These are phyloP conservation scores for Parazoanthus swiftii DNA, from an alignment of 92 coral and sea anemone species.

Conservation along the genomic window DNA sequence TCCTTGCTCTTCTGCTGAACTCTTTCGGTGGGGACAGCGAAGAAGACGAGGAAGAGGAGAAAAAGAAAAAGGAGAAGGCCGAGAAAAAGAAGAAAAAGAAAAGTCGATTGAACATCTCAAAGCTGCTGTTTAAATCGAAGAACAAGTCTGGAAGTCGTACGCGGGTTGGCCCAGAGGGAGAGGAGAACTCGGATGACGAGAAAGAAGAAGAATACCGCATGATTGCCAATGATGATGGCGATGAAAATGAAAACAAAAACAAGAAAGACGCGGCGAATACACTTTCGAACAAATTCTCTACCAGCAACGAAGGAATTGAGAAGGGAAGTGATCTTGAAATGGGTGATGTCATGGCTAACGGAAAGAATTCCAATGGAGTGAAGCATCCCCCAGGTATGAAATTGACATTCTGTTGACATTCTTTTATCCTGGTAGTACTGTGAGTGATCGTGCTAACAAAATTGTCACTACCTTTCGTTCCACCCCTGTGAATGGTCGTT, in stretches of 20 bases:
- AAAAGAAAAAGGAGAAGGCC: conserved; percentile 68
- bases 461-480: too few species aligned
- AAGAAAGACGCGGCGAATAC: conserved; percentile 69
- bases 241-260: conserved; percentile 63
- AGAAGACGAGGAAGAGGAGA: conserved; percentile 77
- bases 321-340: conserved; percentile 48
- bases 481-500: too few species aligned
- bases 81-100: conserved; percentile 65
- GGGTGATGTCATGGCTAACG: conserved; percentile 35
- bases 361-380: conserved; percentile 33
- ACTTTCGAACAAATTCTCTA: conserved; percentile 56
- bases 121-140: conserved; percentile 54
- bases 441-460: too few species aligned
- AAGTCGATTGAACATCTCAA: conserved; percentile 47
- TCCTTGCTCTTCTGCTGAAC: conserved; percentile 95
- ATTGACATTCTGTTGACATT: too few species aligned
- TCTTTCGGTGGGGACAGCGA: conserved; percentile 90
- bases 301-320: conserved; percentile 47
- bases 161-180: conserved; percentile 89
- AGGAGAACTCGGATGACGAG: conserved; percentile 52
- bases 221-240: conserved; percentile 67
- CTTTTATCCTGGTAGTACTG: too few species aligned
- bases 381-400: conserved; percentile 39
- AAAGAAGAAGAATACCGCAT: conserved; percentile 65
- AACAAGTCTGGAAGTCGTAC: conserved; percentile 79